Conservation (phyloP, 1,140 invertebrate species). For the Gonatopus flavifemur region DNA sequence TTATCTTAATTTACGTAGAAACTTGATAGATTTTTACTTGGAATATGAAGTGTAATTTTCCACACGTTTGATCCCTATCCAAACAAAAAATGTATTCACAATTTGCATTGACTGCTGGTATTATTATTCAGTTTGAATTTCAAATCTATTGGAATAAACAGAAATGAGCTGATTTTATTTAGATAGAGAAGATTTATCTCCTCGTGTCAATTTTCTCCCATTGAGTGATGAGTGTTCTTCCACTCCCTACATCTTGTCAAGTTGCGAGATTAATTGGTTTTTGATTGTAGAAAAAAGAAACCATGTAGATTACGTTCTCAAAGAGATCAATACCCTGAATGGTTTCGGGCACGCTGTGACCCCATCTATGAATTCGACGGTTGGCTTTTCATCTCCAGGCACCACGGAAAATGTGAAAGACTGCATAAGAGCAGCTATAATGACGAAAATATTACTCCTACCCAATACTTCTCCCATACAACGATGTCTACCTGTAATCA, state of each 20-base stretch:
- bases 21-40: neutral
- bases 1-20: neutral
- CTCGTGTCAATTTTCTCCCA: no score
- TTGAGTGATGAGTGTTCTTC: no score
- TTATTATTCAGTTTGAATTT: no score
- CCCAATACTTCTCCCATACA: slow-evolving; percentile 86
- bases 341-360: slow-evolving; percentile 73
- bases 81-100: no score
- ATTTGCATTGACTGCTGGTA: no score
- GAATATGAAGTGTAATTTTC: neutral
- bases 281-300: neutral
- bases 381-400: slow-evolving; percentile 65
- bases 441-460: slow-evolving; percentile 82
- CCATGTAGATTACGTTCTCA: slow-evolving; percentile 48
- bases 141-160: no score
- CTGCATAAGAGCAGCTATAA: slow-evolving; percentile 77
- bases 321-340: slow-evolving; percentile 67
- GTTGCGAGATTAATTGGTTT: no score
- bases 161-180: no score
- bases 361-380: slow-evolving; percentile 67
- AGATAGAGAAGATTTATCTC: no score
- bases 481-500: slow-evolving; percentile 68
- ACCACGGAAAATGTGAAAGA: slow-evolving; percentile 69
- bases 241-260: no score
- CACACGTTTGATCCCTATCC: no score